Base-by-base conservation (phyloP, 2,113 vertebrate genomes). In the Crypturellus undulatus region DNA sequence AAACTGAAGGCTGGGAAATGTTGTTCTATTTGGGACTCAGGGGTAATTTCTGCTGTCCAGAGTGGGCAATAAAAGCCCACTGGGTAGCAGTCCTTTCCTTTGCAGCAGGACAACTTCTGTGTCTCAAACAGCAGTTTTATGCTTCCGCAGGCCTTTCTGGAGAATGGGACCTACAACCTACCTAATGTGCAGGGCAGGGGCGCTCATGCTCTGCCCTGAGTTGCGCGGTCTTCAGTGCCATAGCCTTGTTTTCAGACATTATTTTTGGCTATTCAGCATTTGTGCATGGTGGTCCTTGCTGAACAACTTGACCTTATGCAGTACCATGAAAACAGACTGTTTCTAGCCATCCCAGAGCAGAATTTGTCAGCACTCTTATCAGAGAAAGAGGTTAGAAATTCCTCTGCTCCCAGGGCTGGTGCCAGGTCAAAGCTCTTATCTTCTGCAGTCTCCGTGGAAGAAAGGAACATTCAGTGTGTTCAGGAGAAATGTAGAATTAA, bases 391-490 rank as follows among this genome's bases (percentile, higher is more conserved):
- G 65, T 80, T 90, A 68, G 62, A 89, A 93, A 96, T 94, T 95
- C 92, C 65, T 94, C 85, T 71, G 87, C 79, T 83, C 51, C 64
- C 71, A 52, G 79, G 69, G 62, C 13, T 7, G 1, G n/a, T 95
- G 93, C 96, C 93, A 96, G 90, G 77, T 76, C 85, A 25, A 2
- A 1, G 79, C 69, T 86, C 88, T 96, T 93, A 95, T 96, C 95
- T 96, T 34, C 77, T 43, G 60, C 16, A 69, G 73, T 54, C 42
- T 73, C 81, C 69, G 59, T 1, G 1, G 76, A 80, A 90, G 87
- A 54, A 95, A 62, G 20, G 93, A 97, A 96, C 93, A 78, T 93
- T 38, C 95, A 93, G 90, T 83, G 79, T 91, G 90, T 86, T 94
- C 85, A 3, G 83, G 28, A 79, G 76, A 83, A 72, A 75, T 51